phyloP scores from a whole-genome alignment of 2,797 vertebrate species.

The Etheostoma nigrum region DNA sequence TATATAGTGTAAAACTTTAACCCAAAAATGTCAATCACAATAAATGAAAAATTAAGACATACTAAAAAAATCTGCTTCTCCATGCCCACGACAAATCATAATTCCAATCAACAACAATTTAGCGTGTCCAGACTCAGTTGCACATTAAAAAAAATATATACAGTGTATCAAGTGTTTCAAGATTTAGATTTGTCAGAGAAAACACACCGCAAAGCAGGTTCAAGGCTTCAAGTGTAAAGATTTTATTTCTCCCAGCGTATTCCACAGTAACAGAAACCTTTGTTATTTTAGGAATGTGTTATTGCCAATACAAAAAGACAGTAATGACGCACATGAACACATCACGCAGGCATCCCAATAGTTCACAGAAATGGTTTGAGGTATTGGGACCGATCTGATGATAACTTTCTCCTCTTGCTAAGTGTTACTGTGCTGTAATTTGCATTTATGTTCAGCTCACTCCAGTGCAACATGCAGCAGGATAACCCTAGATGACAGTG shows the following conservation, averaged over 20 bases:
- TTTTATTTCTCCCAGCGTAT: slow-evolving; percentile 67
- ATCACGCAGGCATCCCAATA: slow-evolving; percentile 35
- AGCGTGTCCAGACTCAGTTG: neutral
- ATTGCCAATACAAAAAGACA: slow-evolving; percentile 65
- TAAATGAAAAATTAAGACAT: neutral
- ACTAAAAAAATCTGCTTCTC: neutral
- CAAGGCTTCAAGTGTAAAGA: slow-evolving; percentile 58
- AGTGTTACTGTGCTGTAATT: slow-evolving; percentile 16
- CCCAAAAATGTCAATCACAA: neutral
- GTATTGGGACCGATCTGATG: slow-evolving; percentile 37
- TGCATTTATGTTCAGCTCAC: slow-evolving; percentile 3
- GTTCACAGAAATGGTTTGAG: slow-evolving; percentile 49
- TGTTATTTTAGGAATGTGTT: slow-evolving; percentile 50
- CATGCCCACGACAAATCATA: neutral
- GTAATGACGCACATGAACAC: slow-evolving; percentile 56
- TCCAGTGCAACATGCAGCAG: slow-evolving; percentile 36
- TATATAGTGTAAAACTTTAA: too few species aligned
- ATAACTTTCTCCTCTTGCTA: slow-evolving; percentile 14
- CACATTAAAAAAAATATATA: too few species aligned
- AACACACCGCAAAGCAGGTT: slow-evolving; percentile 14
- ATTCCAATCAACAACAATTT: neutral
- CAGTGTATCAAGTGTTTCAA: neutral
- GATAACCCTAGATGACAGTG: slow-evolving; percentile 23
- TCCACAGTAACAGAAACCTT: slow-evolving; percentile 44
- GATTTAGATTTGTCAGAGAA: neutral